phyloP scores from a whole-genome alignment of 2,113 vertebrate genomes.

The Trichomycterus rosablanca region DNA sequence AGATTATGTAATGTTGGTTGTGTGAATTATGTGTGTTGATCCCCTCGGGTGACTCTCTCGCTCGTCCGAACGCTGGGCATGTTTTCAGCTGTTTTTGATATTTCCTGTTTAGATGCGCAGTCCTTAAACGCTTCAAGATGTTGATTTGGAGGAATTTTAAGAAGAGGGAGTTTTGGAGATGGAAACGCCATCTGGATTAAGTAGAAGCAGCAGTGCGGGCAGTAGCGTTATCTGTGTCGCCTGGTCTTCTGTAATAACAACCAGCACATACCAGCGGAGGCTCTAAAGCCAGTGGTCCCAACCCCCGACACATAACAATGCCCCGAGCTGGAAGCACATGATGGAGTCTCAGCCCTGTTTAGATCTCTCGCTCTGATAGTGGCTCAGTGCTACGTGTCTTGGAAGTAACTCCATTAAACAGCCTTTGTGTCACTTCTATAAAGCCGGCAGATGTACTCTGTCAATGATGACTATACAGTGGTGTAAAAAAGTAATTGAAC shows the following conservation, averaged over 20 bases:
- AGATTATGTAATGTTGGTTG: conserved; percentile 39
- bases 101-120: conserved; percentile 41
- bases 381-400: conserved; percentile 39
- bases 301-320: conserved; percentile 55
- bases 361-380: conserved; percentile 49
- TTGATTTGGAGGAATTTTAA: conserved; percentile 28
- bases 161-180: conserved; percentile 2
- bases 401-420: conserved; percentile 5
- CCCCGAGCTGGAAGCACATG: conserved; percentile 33
- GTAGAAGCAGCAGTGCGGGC: background rate
- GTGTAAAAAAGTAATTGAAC: too few relatives aligned
- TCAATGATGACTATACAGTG: too few relatives aligned
- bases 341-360: conserved; percentile 43
- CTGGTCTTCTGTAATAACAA: conserved; percentile 21
- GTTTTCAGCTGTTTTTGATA: conserved; percentile 35
- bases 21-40: conserved; percentile 26
- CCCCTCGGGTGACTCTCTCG: conserved; percentile 19
- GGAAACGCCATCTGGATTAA: conserved; percentile 18
- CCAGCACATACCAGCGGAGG: conserved; percentile 45
- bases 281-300: conserved; percentile 39
- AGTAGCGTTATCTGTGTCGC: background rate
- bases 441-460: too few relatives aligned
- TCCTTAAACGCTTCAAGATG: conserved; percentile 42
- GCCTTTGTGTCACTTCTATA: background rate
- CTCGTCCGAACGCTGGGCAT: conserved; percentile 27